These are phyloP conservation scores for Euura lappo DNA, from an alignment of 1,140 invertebrate genomes.

Conservation along the genomic window DNA sequence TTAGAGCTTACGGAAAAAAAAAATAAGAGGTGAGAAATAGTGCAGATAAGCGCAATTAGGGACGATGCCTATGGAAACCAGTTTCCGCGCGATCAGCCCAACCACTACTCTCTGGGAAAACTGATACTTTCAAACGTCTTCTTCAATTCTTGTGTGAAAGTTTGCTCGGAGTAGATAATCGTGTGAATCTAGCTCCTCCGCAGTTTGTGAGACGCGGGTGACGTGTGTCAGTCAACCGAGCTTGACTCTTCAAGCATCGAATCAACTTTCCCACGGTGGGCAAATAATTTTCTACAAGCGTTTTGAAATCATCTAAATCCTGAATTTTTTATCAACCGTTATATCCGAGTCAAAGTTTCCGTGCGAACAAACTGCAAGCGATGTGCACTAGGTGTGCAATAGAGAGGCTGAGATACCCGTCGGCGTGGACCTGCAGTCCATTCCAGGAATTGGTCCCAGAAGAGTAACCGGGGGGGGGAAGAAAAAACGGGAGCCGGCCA, in stretches of 20 bases:
- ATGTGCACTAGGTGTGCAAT: not conserved
- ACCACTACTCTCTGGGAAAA: no score
- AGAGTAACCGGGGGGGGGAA: conserved; percentile 27
- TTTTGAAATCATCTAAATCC: no score
- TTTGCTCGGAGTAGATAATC: no score
- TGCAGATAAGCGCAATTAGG: not conserved
- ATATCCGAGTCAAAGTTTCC: not conserved
- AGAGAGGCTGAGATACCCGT: conserved; percentile 18
- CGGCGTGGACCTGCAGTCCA: conserved; percentile 29
- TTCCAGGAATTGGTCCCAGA: conserved; percentile 35
- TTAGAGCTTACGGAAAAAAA: not conserved
- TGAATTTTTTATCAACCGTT: no score
- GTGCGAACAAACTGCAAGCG: not conserved
- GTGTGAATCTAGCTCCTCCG: not conserved
- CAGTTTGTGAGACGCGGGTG: not conserved
- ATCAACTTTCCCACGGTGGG: not conserved
- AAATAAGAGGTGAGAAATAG: conserved; percentile 15
- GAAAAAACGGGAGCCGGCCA: conserved; percentile 10
- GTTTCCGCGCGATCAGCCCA: no score
- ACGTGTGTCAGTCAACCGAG: not conserved
- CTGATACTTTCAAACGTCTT: no score
- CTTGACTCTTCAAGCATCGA: not conserved
- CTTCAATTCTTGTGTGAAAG: no score
- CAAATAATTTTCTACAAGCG: no score
- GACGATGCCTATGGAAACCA: no score